Base-by-base conservation (phyloP, 2,113 vertebrate genomes). In the Anthoscopus minutus region DNA sequence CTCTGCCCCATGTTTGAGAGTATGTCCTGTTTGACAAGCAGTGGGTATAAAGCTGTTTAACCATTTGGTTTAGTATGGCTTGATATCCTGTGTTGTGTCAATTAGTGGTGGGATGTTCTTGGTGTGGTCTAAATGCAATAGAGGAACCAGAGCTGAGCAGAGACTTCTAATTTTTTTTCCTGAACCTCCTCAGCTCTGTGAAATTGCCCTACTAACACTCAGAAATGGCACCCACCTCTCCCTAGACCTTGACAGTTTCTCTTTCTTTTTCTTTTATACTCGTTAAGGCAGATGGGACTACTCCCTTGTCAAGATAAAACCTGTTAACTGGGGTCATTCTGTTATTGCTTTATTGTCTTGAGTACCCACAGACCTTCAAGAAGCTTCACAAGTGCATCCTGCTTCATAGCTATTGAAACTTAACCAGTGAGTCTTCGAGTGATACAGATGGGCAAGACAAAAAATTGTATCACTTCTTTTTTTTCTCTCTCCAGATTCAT, bases 301-400 rank as follows among this genome's bases (percentile, higher is more conserved):
- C 85, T 77, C 94, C 54, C 20, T 69, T 81, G 47, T 57, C 85
- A 88, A 91, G 48, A 86, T 38, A 93, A 92, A 94, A 93, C 31
- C 40, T 73, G 57, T 65, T 88, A 94, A 72, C 71, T 76, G 87
- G 35, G 65, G 73, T 48, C 81, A 70, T 94, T 92, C 87, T 61
- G 74, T 87, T 60, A 73, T 50, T 85, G 76, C 50, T 94, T 85
- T 88, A 93, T 79, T 94, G 89, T 82, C 85, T 94, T 70, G 76
- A 93, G 44, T 42, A 72, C 38, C 58, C 61, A 87, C 70, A 85
- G 86, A 91, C 87, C 78, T 91, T 87, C 58, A 89, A 84, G 79
- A 6, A 70, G 45, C 50, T 85, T 91, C 81, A 91, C 65, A 86
- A 91, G 80, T 47, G 8, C 71, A 28, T 74, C 86, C n/a, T 3